Evolutionary conservation across 2,888 invertebrate species (phyloP), one percentile per base, ranked within the genome.

Genomic region (Cryptocephalus primarius): DNA sequence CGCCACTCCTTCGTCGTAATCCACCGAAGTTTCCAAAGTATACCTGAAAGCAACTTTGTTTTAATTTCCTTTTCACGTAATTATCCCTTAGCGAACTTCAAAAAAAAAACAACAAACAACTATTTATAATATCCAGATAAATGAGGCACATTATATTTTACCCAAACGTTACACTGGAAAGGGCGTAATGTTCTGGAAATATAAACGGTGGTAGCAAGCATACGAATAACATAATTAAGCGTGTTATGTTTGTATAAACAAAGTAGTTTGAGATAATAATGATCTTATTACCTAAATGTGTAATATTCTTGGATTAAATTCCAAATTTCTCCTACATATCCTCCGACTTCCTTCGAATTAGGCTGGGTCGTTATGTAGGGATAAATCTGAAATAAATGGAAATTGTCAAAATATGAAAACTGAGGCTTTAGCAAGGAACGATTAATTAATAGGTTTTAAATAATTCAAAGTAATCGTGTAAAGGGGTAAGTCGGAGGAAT

Each of bases 311-410:
- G 61, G 8, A 72, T 54, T 44, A 61, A 64, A 8, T 56, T 60
- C 72, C 72, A 72, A 31, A 64, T 59, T 41, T 71, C 69, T 1
- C 72, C 72, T 22, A 72, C 57, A 53, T 63, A 71, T 42, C 72
- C 72, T 11, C 63, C 64, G 9, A 72, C 50, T 33, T 43, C 48
- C 2, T 57, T 57, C 11, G 63, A 58, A 48, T 52, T 50, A 32
- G 61, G 56, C n/a, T 55, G 51, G n/a, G 59, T 55, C 22, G 59
- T 56, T 33, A 70, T 54, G 46, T 68, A 72, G 8, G 72, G 70
- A 32, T 57, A 53, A 60, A 68, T 64, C 71, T 71, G 51, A 60
- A 22, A 63, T 60, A 9, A 22, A 22, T 22, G 22, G 22, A 38
- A 22, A 32, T 14, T 22, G 38, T 36, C 22, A 8, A 32, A 39